These are phyloP conservation scores for Chelon labrosus DNA, from an alignment of 2,797 vertebrate species.

Conservation along the genomic window DNA sequence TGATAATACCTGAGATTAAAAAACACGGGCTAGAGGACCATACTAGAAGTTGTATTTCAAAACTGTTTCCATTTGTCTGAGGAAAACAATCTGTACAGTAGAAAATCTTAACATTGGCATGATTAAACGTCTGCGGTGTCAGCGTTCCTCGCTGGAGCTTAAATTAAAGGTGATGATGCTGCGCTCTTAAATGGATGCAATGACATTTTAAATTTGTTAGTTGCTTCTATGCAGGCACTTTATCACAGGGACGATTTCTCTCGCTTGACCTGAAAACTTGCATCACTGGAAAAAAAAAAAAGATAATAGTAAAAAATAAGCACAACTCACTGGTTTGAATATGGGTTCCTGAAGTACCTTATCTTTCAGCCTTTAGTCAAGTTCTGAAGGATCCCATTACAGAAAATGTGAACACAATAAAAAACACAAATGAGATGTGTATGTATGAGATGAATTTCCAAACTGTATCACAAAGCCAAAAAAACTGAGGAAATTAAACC, in stretches of 20 bases:
- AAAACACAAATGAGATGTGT: too few relatives aligned
- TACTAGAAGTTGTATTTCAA: constrained; percentile 4
- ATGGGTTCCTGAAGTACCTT: neutral
- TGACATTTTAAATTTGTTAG: constrained; percentile 7
- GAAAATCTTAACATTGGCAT: constrained; percentile 8
- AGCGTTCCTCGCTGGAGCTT: constrained; percentile 38
- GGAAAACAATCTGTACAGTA: constrained; percentile 4
- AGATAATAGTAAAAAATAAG: neutral
- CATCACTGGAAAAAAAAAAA: neutral
- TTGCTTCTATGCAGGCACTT: constrained; percentile 48
- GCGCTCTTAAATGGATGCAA: constrained; percentile 24
- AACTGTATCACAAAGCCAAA: neutral
- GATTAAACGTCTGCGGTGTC: constrained; percentile 24
- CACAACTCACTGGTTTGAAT: constrained; percentile 6
- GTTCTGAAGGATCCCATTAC: neutral
- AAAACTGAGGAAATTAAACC: constrained; percentile 7
- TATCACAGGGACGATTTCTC: constrained; percentile 27
- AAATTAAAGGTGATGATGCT: constrained; percentile 6
- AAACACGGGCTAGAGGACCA: constrained; percentile 5
- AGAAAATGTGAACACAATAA: neutral
- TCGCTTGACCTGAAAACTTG: constrained; percentile 21
- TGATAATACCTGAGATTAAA: constrained; percentile 56
- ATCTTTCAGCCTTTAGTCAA: neutral
- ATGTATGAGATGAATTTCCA: neutral
- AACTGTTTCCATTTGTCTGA: constrained; percentile 18